Evolutionary conservation across 2,888 invertebrate species (phyloP).

Genomic region (Napeogenes sylphis): DNA sequence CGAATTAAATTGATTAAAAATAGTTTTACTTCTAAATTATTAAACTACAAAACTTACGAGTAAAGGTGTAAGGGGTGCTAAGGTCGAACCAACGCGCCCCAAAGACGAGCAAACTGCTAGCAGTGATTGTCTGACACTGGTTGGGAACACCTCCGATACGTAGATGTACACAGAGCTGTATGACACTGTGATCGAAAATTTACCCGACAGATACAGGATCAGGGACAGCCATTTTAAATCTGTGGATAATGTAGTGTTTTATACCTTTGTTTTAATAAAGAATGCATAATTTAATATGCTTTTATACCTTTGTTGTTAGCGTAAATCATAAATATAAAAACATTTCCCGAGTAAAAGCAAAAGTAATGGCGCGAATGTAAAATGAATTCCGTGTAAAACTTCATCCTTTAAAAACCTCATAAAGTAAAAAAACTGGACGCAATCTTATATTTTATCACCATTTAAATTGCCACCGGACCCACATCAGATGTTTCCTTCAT

Average conservation of each 20-base stretch:
- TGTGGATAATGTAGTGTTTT: conserved; percentile 31
- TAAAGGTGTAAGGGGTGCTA: conserved; percentile 81
- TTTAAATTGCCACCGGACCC: conserved; percentile 27
- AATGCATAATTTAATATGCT: too few species aligned
- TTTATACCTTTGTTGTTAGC: neutral
- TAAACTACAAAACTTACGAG: conserved; percentile 65
- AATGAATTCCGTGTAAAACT: conserved; percentile 20
- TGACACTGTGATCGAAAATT: conserved; percentile 81
- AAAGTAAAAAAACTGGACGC: conserved; percentile 17
- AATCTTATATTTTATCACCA: conserved; percentile 30
- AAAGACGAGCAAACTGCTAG: conserved; percentile 81
- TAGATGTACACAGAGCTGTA: conserved; percentile 82
- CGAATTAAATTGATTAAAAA: too few species aligned
- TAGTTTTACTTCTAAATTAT: too few species aligned
- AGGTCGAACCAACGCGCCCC: conserved; percentile 81
- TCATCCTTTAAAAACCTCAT: conserved; percentile 20
- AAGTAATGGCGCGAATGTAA: conserved; percentile 1
- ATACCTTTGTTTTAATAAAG: conserved; percentile 2
- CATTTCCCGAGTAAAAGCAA: neutral
- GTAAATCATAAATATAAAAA: too few species aligned
- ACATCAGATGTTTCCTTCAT: conserved; percentile 37
- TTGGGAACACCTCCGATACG: conserved; percentile 84
- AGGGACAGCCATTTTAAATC: conserved; percentile 68
- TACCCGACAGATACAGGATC: conserved; percentile 78
- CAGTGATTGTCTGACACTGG: conserved; percentile 79